phyloP scores from a whole-genome alignment of 2,888 invertebrate species.

The Drosophila birchii region DNA sequence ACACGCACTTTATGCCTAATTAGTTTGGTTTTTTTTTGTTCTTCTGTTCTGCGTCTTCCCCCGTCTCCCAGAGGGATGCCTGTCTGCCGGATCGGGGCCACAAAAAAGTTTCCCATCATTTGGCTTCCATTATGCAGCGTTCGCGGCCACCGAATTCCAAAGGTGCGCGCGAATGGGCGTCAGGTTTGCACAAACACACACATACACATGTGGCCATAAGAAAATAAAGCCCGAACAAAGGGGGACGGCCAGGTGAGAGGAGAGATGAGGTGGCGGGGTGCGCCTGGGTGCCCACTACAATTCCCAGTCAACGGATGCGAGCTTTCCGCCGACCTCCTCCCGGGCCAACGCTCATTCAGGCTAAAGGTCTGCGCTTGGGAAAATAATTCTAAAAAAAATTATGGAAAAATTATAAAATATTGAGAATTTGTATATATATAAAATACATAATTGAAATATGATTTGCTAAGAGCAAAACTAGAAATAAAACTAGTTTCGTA shows the following conservation, averaged over 20 bases:
- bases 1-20: constrained; percentile 70
- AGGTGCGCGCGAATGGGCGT: constrained; percentile 64
- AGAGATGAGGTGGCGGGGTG: constrained; percentile 26
- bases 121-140: constrained; percentile 78
- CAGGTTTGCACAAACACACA: constrained; percentile 46
- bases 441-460: neutral
- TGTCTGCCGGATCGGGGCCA: constrained; percentile 44
- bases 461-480: neutral
- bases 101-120: constrained; percentile 82
- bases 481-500: neutral
- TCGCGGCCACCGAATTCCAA: constrained; percentile 80
- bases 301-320: constrained; percentile 67
- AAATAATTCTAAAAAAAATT: neutral
- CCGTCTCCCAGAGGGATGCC: constrained; percentile 33
- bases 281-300: constrained; percentile 74
- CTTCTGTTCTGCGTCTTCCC: constrained; percentile 29
- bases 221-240: constrained; percentile 31
- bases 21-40: constrained; percentile 67
- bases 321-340: constrained; percentile 36
- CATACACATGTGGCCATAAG: constrained; percentile 8
- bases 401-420: neutral
- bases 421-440: neutral
- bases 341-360: constrained; percentile 50
- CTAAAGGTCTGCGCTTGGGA: constrained; percentile 13
- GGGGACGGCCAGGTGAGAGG: constrained; percentile 12